Base-by-base conservation (phyloP, 2,113 vertebrate species). In the Hippocampus barbouri region DNA sequence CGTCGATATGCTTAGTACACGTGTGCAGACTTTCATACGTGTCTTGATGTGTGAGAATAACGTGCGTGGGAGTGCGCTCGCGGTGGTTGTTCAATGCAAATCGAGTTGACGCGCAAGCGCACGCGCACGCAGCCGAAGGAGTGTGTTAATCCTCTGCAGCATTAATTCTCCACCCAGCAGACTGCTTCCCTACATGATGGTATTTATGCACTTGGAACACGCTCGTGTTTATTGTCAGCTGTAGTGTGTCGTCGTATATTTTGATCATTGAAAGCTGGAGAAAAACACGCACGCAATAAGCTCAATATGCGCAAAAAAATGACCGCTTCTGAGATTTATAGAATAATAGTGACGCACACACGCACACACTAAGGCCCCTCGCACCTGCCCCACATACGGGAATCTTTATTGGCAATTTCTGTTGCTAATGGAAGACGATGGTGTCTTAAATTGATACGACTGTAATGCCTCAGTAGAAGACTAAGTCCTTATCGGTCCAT, bases 341-440 rank as follows among this genome's bases (percentile, higher is more conserved):
- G 60, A 53, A 66, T 56, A 45, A 45, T 54, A 41, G 18, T 8
- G 8, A 34, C 63, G 51, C 47, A 60, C 41, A 63, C 56, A 67
- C 47, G 34, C 41, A 63, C 56, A 67, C 77, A 68, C 74, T 54
- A 71, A 80, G 86, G 73, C 72, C 79, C 54, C 68, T 56, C 66
- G 69, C 66, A 27, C 47, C 34, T 66, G 43, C 43, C 70, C 69
- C 76, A 73, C 64, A 61, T 47, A 72, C 73, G 18, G 76, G 70
- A 62, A 80, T 68, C 60, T 47, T 79, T 87, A 85, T 87, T 86
- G 83, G 73, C 80, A 85, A 89, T 89, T 86, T 85, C 80, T 81
- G 64, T 53, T 75, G 82, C 79, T 89, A 87, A 86, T 77, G 63
- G 81, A 86, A 73, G 76, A 79, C 74, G 71, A 71, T 78, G 72